These are phyloP conservation scores for Dicrurus megarhynchus DNA, from an alignment of 2,113 vertebrate genomes.

Conservation along the genomic window DNA sequence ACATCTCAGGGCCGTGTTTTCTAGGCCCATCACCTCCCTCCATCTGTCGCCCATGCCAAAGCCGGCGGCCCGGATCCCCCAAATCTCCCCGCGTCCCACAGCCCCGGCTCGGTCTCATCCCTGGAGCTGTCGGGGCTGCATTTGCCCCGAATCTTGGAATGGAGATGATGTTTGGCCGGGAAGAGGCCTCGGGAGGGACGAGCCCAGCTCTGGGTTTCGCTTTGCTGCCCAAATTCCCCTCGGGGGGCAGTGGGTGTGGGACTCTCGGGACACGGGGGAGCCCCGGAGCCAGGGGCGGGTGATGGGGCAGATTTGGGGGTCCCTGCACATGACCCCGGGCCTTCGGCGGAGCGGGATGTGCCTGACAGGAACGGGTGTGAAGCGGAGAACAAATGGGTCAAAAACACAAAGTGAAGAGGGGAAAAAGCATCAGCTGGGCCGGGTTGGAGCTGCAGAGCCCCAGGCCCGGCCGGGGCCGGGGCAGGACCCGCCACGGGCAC, in stretches of 20 bases:
- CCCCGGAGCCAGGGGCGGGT: rapidly evolving
- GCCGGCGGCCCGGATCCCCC: rapidly evolving
- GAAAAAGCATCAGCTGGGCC: background rate
- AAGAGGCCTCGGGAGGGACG: background rate
- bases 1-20: background rate
- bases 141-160: background rate
- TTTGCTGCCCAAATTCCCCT: background rate
- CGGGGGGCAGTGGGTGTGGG: background rate
- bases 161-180: background rate
- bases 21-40: background rate
- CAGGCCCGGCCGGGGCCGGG: background rate
- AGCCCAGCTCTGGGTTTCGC: background rate
- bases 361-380: background rate
- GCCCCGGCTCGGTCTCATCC: background rate
- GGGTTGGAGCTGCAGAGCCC: background rate
- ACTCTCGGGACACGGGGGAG: too few species aligned
- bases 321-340: background rate
- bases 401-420: rapidly evolving
- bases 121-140: background rate
- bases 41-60: background rate
- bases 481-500: background rate
- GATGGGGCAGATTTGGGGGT: background rate
- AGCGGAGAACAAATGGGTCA: background rate
- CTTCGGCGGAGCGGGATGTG: background rate
- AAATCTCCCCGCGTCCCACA: background rate